Evolutionary conservation across 2,888 invertebrate species (phyloP).

Genomic region (Amitus sp.): DNA sequence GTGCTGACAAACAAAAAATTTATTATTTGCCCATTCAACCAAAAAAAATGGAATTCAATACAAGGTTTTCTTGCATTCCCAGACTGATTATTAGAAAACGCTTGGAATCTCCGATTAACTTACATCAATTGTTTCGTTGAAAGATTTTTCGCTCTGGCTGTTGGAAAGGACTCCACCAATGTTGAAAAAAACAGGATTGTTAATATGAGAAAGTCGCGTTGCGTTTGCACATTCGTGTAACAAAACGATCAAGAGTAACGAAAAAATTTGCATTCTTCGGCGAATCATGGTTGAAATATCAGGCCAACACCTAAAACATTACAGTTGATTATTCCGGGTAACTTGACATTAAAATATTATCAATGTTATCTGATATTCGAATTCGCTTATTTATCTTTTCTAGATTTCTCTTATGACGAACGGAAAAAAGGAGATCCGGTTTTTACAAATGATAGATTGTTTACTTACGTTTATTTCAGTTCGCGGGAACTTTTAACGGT

Average conservation of each 20-base stretch:
- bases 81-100: no score
- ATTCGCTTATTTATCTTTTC: no score
- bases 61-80: no score
- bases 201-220: constrained; percentile 32
- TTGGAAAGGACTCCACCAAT: constrained; percentile 93
- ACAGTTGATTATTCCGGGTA: no score
- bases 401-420: no score
- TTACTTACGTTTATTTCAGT: no score
- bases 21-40: background rate
- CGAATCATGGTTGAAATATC: constrained; percentile 27
- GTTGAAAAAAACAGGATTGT: constrained; percentile 80
- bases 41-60: background rate
- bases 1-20: constrained; percentile 70
- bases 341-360: no score
- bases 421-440: no score
- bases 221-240: no score
- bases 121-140: constrained; percentile 86
- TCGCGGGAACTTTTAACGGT: no score
- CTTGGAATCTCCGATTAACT: constrained; percentile 57
- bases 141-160: constrained; percentile 81
- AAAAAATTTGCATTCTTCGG: constrained; percentile 29
- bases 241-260: constrained; percentile 31
- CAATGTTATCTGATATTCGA: no score
- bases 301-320: constrained; percentile 27
- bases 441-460: no score